A percentile compares a stretch with the other conserved stretches of the same genome.
phyloP scores from a whole-genome alignment of 2,113 vertebrate genomes.

The Osmerus eperlanus region DNA sequence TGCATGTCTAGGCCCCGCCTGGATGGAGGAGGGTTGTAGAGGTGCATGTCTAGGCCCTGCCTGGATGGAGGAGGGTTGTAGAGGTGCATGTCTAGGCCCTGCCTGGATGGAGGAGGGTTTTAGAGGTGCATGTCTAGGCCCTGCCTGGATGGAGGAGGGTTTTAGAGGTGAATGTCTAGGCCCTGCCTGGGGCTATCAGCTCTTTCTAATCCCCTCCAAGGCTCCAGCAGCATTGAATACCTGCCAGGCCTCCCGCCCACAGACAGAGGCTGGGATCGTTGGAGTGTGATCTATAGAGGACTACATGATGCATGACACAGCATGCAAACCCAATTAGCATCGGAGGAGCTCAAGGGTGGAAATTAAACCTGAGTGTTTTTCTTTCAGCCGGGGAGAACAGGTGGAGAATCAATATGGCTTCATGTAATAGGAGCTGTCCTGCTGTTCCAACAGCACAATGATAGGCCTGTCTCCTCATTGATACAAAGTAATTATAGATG shows the following conservation, averaged over 20 bases:
- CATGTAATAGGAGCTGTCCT: background rate
- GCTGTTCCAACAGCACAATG: background rate
- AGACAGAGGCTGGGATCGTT: slow-evolving; percentile 1
- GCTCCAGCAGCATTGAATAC: background rate
- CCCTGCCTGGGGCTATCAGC: background rate
- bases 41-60: too few species aligned
- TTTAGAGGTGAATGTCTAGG: background rate
- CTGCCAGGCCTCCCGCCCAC: background rate
- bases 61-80: too few species aligned
- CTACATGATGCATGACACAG: background rate
- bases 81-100: too few species aligned
- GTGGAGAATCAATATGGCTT: slow-evolving; percentile 2
- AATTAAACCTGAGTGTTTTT: background rate
- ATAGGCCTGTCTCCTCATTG: background rate
- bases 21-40: too few species aligned
- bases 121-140: too few species aligned
- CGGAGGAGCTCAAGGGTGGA: background rate
- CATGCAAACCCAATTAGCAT: background rate
- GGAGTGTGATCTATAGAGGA: slow-evolving; percentile 1
- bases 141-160: background rate
- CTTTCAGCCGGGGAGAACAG: slow-evolving; percentile 2
- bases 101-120: too few species aligned
- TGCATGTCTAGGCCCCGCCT: too few species aligned
- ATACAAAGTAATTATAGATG: background rate
- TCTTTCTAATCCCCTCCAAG: background rate